These are phyloP conservation scores for Eristalinus aeneus DNA, from an alignment of 2,888 invertebrate species.

Conservation along the genomic window DNA sequence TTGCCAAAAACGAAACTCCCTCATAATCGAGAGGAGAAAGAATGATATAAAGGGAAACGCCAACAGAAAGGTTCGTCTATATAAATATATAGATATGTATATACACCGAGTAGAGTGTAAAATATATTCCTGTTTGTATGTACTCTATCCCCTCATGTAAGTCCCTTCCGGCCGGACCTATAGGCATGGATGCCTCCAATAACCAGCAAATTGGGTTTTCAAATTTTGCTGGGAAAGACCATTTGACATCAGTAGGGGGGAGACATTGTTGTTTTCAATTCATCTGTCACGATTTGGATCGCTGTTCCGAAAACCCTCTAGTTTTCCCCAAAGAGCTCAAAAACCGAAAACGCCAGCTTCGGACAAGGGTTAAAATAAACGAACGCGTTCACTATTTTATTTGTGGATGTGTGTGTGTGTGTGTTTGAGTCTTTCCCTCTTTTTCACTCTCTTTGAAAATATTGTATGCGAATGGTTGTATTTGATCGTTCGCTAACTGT, in stretches of 20 bases:
- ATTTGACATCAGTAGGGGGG: background rate
- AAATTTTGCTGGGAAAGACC: constrained; percentile 30
- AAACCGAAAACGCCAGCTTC: constrained; percentile 15
- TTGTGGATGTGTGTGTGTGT: constrained; percentile 5
- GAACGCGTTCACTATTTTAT: background rate
- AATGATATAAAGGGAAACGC: constrained; percentile 37
- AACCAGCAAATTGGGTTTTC: background rate
- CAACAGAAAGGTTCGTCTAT: constrained; percentile 47
- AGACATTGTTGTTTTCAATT: constrained; percentile 15
- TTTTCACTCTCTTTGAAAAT: background rate
- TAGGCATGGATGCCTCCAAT: background rate
- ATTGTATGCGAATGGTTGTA: background rate
- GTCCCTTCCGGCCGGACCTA: constrained; percentile 21
- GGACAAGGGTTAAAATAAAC: constrained; percentile 35
- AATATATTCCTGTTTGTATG: background rate
- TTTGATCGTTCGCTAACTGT: background rate
- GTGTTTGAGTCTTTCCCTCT: background rate
- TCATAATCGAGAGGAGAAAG: constrained; percentile 44
- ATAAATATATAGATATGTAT: constrained; percentile 8
- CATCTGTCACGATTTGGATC: constrained; percentile 50
- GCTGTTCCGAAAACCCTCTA: constrained; percentile 32
- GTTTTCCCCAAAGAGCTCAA: constrained; percentile 22
- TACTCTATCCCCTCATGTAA: constrained; percentile 14
- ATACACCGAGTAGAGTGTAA: background rate
- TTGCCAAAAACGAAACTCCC: constrained; percentile 59